A percentile compares a stretch with the other conserved stretches of the same genome.
phyloP scores from a whole-genome alignment of 2,888 invertebrate genomes.

The Caenorhabditis uteleia region DNA sequence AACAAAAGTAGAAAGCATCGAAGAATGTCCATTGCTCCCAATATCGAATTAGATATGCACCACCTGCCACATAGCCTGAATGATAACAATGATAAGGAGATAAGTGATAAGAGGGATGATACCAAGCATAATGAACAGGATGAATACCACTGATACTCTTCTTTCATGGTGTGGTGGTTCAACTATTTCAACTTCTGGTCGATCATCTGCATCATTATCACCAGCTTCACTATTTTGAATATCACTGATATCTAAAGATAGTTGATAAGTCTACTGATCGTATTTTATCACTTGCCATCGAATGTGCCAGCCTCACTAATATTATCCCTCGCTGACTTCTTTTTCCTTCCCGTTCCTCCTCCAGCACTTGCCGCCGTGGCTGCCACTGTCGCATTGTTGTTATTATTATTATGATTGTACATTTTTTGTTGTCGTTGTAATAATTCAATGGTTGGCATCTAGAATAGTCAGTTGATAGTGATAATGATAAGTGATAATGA shows the following conservation, averaged over 20 bases:
- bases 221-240: conserved; percentile 60
- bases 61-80: conserved; percentile 69
- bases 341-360: conserved; percentile 33
- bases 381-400: conserved; percentile 29
- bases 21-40: conserved; percentile 70
- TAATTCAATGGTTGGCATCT: conserved; percentile 54
- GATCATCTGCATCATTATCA: conserved; percentile 52
- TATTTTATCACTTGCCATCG: conserved; percentile 63
- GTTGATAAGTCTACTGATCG: too few relatives aligned
- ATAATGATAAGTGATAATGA: too few relatives aligned
- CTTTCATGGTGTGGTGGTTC: conserved; percentile 54
- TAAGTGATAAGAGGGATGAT: neutral
- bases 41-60: conserved; percentile 68
- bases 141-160: conserved; percentile 69
- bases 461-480: conserved; percentile 9
- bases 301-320: conserved; percentile 67
- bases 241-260: conserved; percentile 64
- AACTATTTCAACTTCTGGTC: conserved; percentile 18
- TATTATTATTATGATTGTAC: conserved; percentile 32
- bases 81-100: neutral
- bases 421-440: conserved; percentile 52
- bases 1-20: conserved; percentile 70
- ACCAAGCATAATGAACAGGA: conserved; percentile 69
- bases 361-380: conserved; percentile 33
- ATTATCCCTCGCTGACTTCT: conserved; percentile 44